These are phyloP conservation scores for Mesaphorura yosii DNA, from an alignment of 1,140 invertebrate genomes.

Conservation along the genomic window DNA sequence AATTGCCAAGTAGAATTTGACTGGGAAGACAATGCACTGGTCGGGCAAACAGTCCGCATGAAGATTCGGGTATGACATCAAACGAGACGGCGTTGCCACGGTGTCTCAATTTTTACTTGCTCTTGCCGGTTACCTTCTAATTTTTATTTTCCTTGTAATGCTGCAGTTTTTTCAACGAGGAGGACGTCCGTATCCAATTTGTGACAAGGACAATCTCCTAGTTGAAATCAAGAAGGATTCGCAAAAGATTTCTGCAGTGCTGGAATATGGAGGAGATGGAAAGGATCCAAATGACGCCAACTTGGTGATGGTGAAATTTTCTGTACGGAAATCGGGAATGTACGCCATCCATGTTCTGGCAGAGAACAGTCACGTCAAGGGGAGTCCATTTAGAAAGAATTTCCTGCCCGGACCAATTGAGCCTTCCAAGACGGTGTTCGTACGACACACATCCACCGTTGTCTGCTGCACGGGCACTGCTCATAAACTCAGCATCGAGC, in stretches of 20 bases:
- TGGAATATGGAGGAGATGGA: conserved; percentile 72
- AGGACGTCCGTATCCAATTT: conserved; percentile 81
- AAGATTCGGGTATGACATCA: conserved; percentile 52
- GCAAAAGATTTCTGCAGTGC: conserved; percentile 66
- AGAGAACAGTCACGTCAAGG: conserved; percentile 39
- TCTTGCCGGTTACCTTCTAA: not conserved
- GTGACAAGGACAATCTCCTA: conserved; percentile 74
- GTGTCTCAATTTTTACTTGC: conserved; percentile 8
- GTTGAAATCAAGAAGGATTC: conserved; percentile 74
- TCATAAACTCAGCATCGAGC: conserved; percentile 71
- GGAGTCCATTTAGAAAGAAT: conserved; percentile 49
- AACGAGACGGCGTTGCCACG: conserved; percentile 16
- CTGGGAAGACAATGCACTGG: conserved; percentile 73
- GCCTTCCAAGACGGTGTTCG: conserved; percentile 69
- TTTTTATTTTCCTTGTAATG: conserved; percentile 24
- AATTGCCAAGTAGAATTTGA: conserved; percentile 73
- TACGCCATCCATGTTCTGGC: conserved; percentile 58
- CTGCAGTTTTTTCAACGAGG: conserved; percentile 80
- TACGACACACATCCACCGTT: conserved; percentile 73
- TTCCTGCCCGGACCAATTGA: conserved; percentile 60
- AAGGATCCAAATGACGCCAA: conserved; percentile 68
- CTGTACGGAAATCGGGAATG: conserved; percentile 73
- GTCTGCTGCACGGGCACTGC: conserved; percentile 64
- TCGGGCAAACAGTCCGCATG: conserved; percentile 81
- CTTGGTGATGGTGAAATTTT: conserved; percentile 76